Conservation (phyloP, 2,113 vertebrate species). For the Australoheros scitulus region DNA sequence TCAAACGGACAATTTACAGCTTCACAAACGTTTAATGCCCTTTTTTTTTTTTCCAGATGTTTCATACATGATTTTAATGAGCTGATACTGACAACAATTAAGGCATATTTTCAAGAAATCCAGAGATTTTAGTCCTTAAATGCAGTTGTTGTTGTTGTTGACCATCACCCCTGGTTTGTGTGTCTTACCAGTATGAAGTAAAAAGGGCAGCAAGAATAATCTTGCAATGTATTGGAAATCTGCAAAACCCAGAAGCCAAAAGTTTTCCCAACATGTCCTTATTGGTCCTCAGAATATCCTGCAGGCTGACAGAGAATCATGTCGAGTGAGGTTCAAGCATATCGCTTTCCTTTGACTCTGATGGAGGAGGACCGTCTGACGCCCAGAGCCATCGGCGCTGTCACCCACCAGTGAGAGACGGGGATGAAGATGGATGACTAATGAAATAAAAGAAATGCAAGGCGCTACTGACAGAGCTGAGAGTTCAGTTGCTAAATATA, state of each 20-base stretch:
- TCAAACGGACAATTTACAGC: background rate
- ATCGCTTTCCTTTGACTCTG: slow-evolving; percentile 27
- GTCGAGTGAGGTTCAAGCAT: slow-evolving; percentile 37
- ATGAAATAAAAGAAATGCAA: background rate
- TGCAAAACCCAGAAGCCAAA: background rate
- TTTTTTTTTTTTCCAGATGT: background rate
- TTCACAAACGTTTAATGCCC: background rate
- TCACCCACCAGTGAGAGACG: background rate
- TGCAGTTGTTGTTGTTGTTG: background rate
- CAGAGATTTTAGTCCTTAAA: background rate
- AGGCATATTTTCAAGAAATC: background rate
- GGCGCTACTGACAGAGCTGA: background rate
- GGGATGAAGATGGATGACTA: background rate
- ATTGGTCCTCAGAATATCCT: background rate
- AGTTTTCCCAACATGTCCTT: slow-evolving; percentile 23
- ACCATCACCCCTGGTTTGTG: background rate
- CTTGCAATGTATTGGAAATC: background rate
- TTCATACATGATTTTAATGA: background rate
- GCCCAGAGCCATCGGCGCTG: background rate
- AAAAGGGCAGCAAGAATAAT: background rate
- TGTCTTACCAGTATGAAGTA: background rate
- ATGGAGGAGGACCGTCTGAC: background rate
- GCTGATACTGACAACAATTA: background rate
- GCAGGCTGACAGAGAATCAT: slow-evolving; percentile 23
- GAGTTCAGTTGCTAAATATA: background rate